phyloP scores from a whole-genome alignment of 1,140 invertebrate species.

The Caligus rogercresseyi region DNA sequence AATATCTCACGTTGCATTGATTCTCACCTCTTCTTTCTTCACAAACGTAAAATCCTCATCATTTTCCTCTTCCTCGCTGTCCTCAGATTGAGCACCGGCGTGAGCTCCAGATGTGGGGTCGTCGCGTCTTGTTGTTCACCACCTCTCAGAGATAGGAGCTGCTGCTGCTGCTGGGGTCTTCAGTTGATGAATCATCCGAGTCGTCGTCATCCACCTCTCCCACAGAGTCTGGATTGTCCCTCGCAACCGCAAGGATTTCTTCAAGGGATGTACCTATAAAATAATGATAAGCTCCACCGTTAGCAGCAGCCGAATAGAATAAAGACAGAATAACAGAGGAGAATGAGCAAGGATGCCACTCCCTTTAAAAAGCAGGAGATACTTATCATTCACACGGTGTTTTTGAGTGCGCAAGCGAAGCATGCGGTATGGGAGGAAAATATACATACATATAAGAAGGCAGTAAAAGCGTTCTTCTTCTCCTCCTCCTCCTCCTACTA shows the following conservation, averaged over 20 bases:
- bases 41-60: background rate
- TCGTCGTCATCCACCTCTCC: background rate
- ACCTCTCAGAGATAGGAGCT: no score
- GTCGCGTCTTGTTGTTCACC: no score
- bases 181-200: slow-evolving; percentile 2
- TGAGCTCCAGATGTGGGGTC: background rate
- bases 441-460: no score
- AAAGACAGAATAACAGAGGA: background rate
- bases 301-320: no score
- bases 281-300: no score
- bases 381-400: no score
- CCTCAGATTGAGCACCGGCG: background rate
- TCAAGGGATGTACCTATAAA: background rate
- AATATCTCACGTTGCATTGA: background rate
- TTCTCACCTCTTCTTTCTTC: slow-evolving; percentile 1
- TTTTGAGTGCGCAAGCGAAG: no score
- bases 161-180: background rate
- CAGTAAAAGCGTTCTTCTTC: no score
- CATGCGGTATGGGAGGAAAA: no score
- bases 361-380: background rate
- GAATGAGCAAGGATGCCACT: background rate
- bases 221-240: background rate
- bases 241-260: background rate
- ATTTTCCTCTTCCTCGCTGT: background rate
- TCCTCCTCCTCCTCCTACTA: no score